Base-by-base conservation (phyloP, 92 coral and sea anemone species). In the Chrysogorgia sp. region DNA sequence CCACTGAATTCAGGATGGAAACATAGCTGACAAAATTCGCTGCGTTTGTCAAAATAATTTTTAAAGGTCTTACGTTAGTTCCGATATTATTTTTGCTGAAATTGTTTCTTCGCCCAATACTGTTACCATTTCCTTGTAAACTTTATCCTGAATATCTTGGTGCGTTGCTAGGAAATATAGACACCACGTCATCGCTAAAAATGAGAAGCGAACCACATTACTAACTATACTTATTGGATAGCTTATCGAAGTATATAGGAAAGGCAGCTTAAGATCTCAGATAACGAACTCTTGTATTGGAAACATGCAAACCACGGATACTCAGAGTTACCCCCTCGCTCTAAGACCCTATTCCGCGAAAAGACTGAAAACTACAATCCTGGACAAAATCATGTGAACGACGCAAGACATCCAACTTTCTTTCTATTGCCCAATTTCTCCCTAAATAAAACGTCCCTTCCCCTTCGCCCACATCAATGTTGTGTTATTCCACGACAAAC, bases 131-230 rank as follows among this genome's bases (percentile, higher is more conserved):
- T 93, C 98, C 34, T 89, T 66, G 83, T 86, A 81, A 78, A 93
- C 89, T 79, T 87, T 86, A 60, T 92, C 97, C 71, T 92, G 97
- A 49, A 90, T 65, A 47, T 92, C 94, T 30, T 90, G 90, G 80
- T 92, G 89, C 50, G 84, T 81, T 10, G 97, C 91, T 84, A 92
- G 86, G 83, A 81, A 92, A 81, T 92, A 92, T 30, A 87, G 64
- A 74, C 97, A 92, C 97, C 97, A 92, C 0, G 77, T 76, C 92
- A 92, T 85, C 90, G 86, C 97, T 92, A 75, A 30, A 75, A 47
- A 47, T 15, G 53, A 47, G 15, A 47, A 7, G 15, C 43, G 43
- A 37, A 37, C 12, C 12, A 37, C 43, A 4, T 37, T n/a, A n/a
- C n/a, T n/a, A n/a, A n/a, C n/a, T n/a, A n/a, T n/a, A n/a, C n/a